Evolutionary conservation across 2,797 vertebrate species (phyloP).

Genomic region (Alcedo atthis): DNA sequence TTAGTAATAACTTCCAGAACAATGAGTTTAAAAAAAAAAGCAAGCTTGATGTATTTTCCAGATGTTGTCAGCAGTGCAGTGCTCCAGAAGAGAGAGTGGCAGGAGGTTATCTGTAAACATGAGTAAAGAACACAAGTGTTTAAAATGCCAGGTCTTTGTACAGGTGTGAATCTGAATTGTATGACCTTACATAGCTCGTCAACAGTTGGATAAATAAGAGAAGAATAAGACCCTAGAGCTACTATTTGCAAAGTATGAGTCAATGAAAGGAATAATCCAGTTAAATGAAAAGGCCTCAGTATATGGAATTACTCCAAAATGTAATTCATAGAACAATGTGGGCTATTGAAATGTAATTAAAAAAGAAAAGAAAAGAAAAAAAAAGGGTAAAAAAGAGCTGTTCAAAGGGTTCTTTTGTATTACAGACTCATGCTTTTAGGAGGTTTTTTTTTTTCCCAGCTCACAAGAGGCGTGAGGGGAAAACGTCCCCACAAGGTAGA

Average conservation of each 20-base stretch:
- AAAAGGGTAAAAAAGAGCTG: neutral
- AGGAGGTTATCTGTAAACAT: neutral
- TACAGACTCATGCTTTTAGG: neutral
- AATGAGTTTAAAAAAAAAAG: neutral
- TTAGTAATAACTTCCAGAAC: neutral
- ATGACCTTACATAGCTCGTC: neutral
- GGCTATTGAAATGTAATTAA: neutral
- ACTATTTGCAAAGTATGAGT: neutral
- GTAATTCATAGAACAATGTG: neutral
- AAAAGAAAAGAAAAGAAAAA: neutral
- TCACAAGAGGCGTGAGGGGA: neutral
- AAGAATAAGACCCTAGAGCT: neutral
- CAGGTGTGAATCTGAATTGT: neutral
- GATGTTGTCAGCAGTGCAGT: neutral
- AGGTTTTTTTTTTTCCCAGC: neutral
- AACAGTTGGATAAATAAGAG: neutral
- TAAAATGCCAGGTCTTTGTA: neutral
- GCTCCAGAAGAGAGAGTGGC: neutral
- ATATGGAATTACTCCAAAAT: neutral
- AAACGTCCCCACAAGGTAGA: neutral
- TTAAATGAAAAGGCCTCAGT: constrained; percentile 26
- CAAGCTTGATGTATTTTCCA: neutral
- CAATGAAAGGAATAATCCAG: neutral
- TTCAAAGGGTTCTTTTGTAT: constrained; percentile 24
- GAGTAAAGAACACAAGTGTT: neutral